These are phyloP conservation scores for Notarius quadriscutis DNA, from an alignment of 2,113 vertebrate genomes.

Conservation along the genomic window DNA sequence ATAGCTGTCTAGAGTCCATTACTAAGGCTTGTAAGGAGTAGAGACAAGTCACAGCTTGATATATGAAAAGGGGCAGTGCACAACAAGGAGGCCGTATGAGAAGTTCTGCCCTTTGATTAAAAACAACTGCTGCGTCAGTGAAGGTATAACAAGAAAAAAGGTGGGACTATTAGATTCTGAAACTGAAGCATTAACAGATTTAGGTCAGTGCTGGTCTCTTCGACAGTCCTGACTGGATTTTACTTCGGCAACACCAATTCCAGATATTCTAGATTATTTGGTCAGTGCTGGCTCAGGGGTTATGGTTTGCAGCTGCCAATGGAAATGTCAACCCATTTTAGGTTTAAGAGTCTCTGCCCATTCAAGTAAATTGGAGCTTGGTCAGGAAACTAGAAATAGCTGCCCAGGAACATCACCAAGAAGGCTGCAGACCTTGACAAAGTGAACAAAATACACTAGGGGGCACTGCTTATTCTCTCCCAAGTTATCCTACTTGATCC, in stretches of 20 bases:
- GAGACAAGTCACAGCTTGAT: not conserved
- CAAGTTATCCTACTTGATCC: no score
- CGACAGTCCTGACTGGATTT: not conserved
- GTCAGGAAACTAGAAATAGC: not conserved
- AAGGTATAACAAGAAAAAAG: not conserved
- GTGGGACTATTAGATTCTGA: not conserved
- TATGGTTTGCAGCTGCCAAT: not conserved
- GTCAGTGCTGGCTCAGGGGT: not conserved
- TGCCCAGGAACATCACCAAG: not conserved
- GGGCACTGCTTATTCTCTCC: no score
- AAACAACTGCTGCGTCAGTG: not conserved
- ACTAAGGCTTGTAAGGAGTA: not conserved
- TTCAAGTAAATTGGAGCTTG: not conserved
- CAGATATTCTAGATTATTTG: not conserved
- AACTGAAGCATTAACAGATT: not conserved
- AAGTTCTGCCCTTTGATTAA: not conserved
- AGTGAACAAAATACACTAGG: not conserved
- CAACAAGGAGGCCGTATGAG: not conserved
- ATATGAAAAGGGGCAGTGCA: not conserved
- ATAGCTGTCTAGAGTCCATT: not conserved
- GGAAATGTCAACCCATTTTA: not conserved
- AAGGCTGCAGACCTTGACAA: not conserved
- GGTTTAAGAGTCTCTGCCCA: not conserved
- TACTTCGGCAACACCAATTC: not conserved
- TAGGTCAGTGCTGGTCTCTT: not conserved